phyloP scores from a whole-genome alignment of 2,797 vertebrate species.

The Todus mexicanus region DNA sequence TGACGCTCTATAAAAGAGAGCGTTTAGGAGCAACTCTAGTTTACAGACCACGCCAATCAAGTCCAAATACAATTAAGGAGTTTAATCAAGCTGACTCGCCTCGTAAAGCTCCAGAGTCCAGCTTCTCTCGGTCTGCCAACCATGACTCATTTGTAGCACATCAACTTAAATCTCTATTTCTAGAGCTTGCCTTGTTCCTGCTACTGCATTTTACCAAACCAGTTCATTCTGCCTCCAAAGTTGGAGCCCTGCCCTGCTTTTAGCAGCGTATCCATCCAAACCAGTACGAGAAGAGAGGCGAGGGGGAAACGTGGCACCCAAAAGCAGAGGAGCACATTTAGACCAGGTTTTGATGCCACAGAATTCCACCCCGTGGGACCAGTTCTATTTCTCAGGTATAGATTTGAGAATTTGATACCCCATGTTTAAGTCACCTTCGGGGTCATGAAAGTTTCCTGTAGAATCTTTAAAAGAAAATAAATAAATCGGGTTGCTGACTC shows the following conservation, averaged over 20 bases:
- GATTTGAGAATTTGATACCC: neutral
- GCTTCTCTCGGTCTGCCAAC: neutral
- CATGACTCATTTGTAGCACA: neutral
- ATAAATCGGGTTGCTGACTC: neutral
- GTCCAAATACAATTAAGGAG: neutral
- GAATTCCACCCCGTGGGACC: neutral
- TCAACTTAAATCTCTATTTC: neutral
- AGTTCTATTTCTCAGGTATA: neutral
- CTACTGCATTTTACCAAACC: neutral
- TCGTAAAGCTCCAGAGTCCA: neutral
- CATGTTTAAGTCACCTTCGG: neutral
- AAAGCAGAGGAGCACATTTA: neutral
- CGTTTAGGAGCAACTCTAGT: neutral
- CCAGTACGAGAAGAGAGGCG: neutral
- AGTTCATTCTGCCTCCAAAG: neutral
- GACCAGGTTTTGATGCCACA: neutral
- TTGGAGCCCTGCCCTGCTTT: neutral
- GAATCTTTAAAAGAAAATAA: neutral
- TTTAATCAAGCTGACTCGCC: neutral
- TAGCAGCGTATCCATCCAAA: fast-evolving
- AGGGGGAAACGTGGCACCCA: neutral
- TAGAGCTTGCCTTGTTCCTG: neutral
- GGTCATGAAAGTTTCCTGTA: neutral
- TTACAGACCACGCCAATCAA: neutral
- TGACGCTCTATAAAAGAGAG: neutral